These are phyloP conservation scores for Prolemur simus DNA, from an alignment of 2,113 vertebrate species.

Conservation along the genomic window DNA sequence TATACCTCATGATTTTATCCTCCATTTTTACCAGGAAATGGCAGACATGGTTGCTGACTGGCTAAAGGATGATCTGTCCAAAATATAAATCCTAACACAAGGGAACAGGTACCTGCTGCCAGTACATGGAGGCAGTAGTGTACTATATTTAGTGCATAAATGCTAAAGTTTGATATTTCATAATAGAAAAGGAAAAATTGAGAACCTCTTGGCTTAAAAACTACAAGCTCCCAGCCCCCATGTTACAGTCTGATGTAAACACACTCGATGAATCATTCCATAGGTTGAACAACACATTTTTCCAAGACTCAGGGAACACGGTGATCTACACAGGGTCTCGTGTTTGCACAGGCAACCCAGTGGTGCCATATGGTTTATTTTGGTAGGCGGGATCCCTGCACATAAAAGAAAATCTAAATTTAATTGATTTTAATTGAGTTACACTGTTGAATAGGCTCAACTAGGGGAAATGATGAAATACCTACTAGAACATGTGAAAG, in stretches of 20 bases:
- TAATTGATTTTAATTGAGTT: neutral
- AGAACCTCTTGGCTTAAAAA: slow-evolving; percentile 72
- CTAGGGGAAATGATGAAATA: neutral
- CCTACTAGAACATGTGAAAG: neutral
- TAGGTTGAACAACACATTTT: neutral
- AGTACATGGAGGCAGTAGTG: neutral
- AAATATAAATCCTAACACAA: slow-evolving; percentile 67
- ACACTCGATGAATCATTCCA: neutral
- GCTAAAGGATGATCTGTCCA: slow-evolving; percentile 84
- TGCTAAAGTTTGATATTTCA: slow-evolving; percentile 68
- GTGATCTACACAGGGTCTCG: neutral
- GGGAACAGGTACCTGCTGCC: neutral
- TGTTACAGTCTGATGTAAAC: neutral
- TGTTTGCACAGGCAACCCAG: neutral
- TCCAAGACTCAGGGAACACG: neutral
- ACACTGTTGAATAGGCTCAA: neutral
- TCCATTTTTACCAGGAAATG: slow-evolving; percentile 87
- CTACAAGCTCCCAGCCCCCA: neutral
- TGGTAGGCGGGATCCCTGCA: neutral
- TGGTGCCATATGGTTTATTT: neutral
- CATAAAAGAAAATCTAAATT: neutral
- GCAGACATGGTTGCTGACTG: slow-evolving; percentile 90
- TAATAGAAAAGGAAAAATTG: slow-evolving; percentile 50
- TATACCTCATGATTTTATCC: slow-evolving; percentile 91
- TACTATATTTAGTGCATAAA: slow-evolving; percentile 46